Evolutionary conservation across 2,797 vertebrate genomes (phyloP).

Genomic region (Spheniscus humboldti): DNA sequence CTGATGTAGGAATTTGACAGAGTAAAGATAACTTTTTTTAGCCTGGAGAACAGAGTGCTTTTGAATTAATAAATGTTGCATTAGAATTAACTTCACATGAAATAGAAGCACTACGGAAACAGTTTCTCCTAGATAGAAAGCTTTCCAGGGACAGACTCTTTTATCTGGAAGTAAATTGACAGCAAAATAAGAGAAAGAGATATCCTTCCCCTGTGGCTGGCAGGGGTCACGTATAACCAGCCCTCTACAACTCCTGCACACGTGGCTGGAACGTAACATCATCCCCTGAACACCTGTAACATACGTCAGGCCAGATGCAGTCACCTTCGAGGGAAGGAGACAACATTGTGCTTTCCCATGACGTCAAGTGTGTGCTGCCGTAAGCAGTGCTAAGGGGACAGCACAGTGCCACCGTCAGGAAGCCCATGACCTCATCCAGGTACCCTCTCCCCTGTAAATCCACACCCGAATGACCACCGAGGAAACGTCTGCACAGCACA

Average conservation of each 20-base stretch:
- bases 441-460: background rate
- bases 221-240: background rate
- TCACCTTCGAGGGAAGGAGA: background rate
- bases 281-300: accelerated
- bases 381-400: background rate
- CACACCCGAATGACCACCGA: background rate
- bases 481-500: accelerated
- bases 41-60: constrained; percentile 24
- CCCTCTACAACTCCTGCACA: background rate
- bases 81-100: constrained; percentile 54
- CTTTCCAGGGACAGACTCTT: constrained; percentile 17
- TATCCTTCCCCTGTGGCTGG: background rate
- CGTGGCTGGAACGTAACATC: accelerated
- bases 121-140: background rate
- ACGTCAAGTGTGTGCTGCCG: accelerated
- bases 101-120: constrained; percentile 1
- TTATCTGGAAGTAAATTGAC: background rate
- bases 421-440: accelerated
- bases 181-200: background rate
- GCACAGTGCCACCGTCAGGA: background rate
- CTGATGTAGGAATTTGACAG: constrained; percentile 29
- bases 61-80: constrained; percentile 59
- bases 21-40: constrained; percentile 19
- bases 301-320: accelerated
- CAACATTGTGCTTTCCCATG: accelerated